Percentiles rank a stretch among this genome's conserved stretches.
Evolutionary conservation across 2,888 invertebrate species (phyloP).

Genomic region (Leptinotarsa rubiginosa): DNA sequence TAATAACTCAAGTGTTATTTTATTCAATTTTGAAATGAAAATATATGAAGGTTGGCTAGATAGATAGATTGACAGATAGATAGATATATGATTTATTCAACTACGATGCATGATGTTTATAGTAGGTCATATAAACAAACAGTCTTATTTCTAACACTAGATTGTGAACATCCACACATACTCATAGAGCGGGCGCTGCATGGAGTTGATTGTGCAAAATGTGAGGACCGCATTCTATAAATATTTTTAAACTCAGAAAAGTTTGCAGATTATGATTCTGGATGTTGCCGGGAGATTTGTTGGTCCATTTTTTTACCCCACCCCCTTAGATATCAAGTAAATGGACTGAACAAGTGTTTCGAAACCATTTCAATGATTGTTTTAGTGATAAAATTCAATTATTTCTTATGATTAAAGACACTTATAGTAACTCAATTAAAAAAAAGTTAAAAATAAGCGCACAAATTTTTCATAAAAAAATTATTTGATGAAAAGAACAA

Average conservation of each 20-base stretch:
- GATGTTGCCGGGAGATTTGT: neutral
- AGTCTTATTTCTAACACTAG: too few species aligned
- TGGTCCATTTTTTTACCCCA: conserved; percentile 25
- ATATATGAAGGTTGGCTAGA: too few species aligned
- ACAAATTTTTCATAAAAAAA: conserved; percentile 16
- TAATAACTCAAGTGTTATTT: too few species aligned
- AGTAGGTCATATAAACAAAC: too few species aligned
- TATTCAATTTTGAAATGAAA: too few species aligned
- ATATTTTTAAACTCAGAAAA: conserved; percentile 21
- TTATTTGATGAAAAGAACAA: conserved; percentile 22
- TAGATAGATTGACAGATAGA: too few species aligned
- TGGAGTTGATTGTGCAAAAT: conserved; percentile 19
- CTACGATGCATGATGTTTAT: too few species aligned
- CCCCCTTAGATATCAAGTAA: conserved; percentile 19
- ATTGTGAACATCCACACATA: too few species aligned
- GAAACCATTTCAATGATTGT: conserved; percentile 26
- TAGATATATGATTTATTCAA: too few species aligned
- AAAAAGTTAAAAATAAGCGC: conserved; percentile 3
- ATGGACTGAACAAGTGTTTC: conserved; percentile 16
- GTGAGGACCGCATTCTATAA: conserved; percentile 20
- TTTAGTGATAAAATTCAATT: conserved; percentile 21
- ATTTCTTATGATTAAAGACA: conserved; percentile 24
- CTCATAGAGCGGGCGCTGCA: conserved; percentile 13
- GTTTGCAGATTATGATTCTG: conserved; percentile 24
- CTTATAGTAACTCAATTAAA: neutral